Evolutionary conservation across 2,888 invertebrate genomes (phyloP).

Genomic region (Neoscelio sp.): DNA sequence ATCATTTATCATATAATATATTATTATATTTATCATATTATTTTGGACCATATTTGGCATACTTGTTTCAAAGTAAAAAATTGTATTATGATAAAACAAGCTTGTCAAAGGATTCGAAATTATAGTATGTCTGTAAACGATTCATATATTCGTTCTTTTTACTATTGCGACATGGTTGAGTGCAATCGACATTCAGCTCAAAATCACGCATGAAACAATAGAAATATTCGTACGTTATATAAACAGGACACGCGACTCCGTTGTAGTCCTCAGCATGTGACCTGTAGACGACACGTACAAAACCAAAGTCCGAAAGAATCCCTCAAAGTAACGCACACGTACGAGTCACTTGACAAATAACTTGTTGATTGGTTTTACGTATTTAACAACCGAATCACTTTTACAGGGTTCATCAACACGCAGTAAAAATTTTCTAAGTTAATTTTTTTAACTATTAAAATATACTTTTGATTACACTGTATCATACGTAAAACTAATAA

Average conservation of each 20-base stretch:
- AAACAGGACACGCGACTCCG: slow-evolving; percentile 56
- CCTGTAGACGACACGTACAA: slow-evolving; percentile 33
- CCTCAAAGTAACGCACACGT: slow-evolving; percentile 27
- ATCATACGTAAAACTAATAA: too few species aligned
- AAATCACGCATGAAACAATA: slow-evolving; percentile 51
- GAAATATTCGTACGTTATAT: slow-evolving; percentile 32
- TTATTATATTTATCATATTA: too few species aligned
- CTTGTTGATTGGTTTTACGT: slow-evolving; percentile 72
- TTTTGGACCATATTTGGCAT: too few species aligned
- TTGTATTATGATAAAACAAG: too few species aligned
- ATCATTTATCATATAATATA: too few species aligned
- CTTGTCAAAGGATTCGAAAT: too few species aligned
- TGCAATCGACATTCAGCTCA: slow-evolving; percentile 52
- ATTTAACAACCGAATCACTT: slow-evolving; percentile 63
- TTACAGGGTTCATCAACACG: neutral
- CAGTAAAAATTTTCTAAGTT: too few species aligned
- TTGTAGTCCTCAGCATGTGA: slow-evolving; percentile 40
- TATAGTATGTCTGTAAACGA: neutral
- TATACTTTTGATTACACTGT: too few species aligned
- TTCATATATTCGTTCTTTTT: slow-evolving; percentile 7
- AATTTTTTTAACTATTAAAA: too few species aligned
- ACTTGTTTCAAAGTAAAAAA: too few species aligned
- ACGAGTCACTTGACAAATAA: slow-evolving; percentile 48
- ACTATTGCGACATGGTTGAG: slow-evolving; percentile 15
- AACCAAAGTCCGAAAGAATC: slow-evolving; percentile 40